Base-by-base conservation (phyloP, 1,140 invertebrate species). In the Cherax quadricarinatus region DNA sequence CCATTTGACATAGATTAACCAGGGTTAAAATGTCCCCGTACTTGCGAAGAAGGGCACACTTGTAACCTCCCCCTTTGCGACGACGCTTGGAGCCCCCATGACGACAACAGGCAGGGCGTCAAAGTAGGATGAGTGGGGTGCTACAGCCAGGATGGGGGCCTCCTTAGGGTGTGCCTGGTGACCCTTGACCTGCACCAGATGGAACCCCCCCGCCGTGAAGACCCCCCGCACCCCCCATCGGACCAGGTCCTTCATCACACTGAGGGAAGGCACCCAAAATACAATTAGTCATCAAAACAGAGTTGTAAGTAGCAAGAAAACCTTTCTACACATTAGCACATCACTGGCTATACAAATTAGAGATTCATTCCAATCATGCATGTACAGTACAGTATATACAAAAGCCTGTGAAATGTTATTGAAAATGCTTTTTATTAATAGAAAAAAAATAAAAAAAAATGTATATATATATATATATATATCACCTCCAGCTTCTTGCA, bases 91-190 rank as follows among this genome's bases (percentile, higher is more conserved):
- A 48, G 97, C 97, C 51, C 97, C 97, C 90, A 98, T 96, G 93
- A 97, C 96, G 92, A 98, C 96, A 91, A 98, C 97, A 92, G 97
- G 96, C 92, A 99, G 96, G 86, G 97, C 97, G 95, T 99, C 98
- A 95, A 98, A 97, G 96, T 97, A 98, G 88, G 97, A 97, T 41
- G 98, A 99, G 95, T 99, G 98, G 10, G 98, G 98, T 30, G 98
- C 98, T 81, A 98, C 96, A n/a, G 97, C 97, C 88, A 99, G 95
- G 92, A 99, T 97, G 4, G 98, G 97, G 1, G 98, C 98, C 93
- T 98, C 97, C 93, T 96, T 96, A 21, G 96, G 93, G 3, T 96
- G 94, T 24, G 97, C 97, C 94, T 96, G 96, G 90, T 96, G 95
- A 78, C 97, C 97, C 94, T 96, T 97, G 75, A 97, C 95, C 94